phyloP scores from a whole-genome alignment of 2,888 invertebrate species.

The Gisinianus flammeolus region DNA sequence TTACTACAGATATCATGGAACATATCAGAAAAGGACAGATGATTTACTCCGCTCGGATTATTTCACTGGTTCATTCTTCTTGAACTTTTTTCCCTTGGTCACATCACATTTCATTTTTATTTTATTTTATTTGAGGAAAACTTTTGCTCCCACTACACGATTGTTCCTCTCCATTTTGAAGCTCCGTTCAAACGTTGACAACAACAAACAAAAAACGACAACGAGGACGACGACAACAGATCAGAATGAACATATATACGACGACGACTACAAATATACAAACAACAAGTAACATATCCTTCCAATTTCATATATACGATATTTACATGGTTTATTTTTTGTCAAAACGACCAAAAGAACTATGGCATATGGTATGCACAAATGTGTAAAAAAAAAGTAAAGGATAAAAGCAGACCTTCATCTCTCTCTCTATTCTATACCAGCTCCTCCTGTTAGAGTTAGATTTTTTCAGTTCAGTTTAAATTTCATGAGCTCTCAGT shows the following conservation, averaged over 20 bases:
- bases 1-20: no score
- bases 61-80: conserved; percentile 25
- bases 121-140: conserved; percentile 15
- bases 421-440: neutral
- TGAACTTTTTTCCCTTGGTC: conserved; percentile 14
- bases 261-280: neutral
- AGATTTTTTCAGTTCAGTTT: neutral
- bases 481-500: conserved; percentile 24
- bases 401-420: conserved; percentile 35
- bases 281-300: neutral
- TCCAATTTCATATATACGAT: neutral
- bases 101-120: conserved; percentile 28
- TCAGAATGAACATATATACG: neutral
- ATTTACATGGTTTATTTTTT: conserved; percentile 15
- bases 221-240: neutral
- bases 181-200: neutral
- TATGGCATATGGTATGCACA: conserved; percentile 35
- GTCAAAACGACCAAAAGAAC: conserved; percentile 15
- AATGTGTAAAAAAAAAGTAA: conserved; percentile 2
- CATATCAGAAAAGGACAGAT: conserved; percentile 39
- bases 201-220: neutral
- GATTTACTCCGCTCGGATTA: conserved; percentile 42
- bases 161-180: neutral
- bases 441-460: neutral
- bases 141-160: conserved; percentile 12